A percentile compares a stretch with the other conserved stretches of the same genome.
Evolutionary conservation across 2,797 vertebrate species (phyloP).

Genomic region (Salarias fasciatus): DNA sequence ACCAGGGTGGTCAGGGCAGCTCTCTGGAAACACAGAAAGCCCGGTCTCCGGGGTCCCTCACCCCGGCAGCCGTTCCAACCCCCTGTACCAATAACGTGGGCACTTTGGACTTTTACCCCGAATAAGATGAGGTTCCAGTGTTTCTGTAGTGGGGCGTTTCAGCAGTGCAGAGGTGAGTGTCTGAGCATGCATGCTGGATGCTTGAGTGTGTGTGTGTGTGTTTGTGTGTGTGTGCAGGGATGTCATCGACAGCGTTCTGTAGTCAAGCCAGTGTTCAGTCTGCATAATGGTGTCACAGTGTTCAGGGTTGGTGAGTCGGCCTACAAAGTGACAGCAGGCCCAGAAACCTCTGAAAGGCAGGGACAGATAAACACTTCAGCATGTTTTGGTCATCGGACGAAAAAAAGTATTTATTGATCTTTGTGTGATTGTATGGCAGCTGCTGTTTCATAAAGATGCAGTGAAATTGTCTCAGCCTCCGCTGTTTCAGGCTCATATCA

Average conservation of each 20-base stretch:
- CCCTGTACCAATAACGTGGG: conserved; percentile 57
- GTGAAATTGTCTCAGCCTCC: conserved; percentile 1
- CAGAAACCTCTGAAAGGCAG: conserved; percentile 35
- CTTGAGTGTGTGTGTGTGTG: conserved; percentile 8
- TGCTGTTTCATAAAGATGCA: conserved; percentile 11
- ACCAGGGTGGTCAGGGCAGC: conserved; percentile 73
- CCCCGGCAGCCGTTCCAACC: conserved; percentile 36
- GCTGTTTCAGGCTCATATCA: conserved; percentile 19
- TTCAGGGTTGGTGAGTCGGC: conserved; percentile 42
- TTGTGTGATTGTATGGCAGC: neutral
- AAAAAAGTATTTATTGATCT: conserved; percentile 20
- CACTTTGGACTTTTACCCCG: conserved; percentile 58
- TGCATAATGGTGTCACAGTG: conserved; percentile 1
- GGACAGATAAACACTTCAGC: conserved; percentile 24
- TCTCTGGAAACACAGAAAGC: conserved; percentile 63
- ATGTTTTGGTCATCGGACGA: conserved; percentile 1
- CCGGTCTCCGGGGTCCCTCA: conserved; percentile 58
- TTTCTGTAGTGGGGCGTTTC: conserved; percentile 59
- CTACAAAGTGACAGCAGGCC: conserved; percentile 38
- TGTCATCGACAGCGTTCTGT: conserved; percentile 19
- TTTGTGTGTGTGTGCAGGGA: conserved; percentile 11
- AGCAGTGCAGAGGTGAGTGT: conserved; percentile 80
- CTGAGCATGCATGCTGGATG: conserved; percentile 29
- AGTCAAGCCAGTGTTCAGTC: conserved; percentile 29
- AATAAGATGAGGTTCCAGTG: conserved; percentile 44